Conservation (phyloP, 2,797 vertebrate species). For the Cercopithecus mitis region DNA sequence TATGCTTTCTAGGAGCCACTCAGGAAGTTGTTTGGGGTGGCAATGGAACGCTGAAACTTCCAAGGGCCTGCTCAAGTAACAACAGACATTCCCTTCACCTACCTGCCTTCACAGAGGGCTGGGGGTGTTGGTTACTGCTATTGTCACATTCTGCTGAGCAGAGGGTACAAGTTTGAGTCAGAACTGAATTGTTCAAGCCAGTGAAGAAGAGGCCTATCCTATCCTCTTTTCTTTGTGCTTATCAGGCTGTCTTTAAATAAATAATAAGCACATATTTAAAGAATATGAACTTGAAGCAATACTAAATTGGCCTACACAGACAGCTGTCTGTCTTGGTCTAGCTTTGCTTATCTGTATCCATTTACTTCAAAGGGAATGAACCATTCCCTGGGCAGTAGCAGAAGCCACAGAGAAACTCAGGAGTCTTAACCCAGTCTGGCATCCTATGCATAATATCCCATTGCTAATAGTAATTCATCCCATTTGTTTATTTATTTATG, state of each 20-base stretch:
- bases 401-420: background rate
- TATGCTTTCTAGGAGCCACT: background rate
- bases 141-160: background rate
- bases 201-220: background rate
- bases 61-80: background rate
- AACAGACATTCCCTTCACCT: background rate
- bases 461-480: constrained; percentile 33
- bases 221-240: background rate
- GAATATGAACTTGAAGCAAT: constrained; percentile 24
- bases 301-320: background rate
- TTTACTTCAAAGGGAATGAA: constrained; percentile 13
- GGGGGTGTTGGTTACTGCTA: background rate
- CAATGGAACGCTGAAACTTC: background rate
- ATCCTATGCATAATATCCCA: background rate
- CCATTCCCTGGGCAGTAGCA: background rate
- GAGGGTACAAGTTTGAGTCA: background rate
- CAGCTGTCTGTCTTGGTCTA: background rate
- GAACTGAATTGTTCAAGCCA: constrained; percentile 26
- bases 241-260: constrained; percentile 38
- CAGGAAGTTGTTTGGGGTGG: background rate
- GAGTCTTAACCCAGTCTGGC: background rate
- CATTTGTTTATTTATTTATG: constrained; percentile 38
- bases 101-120: background rate
- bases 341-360: background rate
- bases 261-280: constrained; percentile 12